Evolutionary conservation across 2,113 vertebrate genomes (phyloP), one percentile per base, ranked within the genome.

Genomic region (Galeopterus variegatus): DNA sequence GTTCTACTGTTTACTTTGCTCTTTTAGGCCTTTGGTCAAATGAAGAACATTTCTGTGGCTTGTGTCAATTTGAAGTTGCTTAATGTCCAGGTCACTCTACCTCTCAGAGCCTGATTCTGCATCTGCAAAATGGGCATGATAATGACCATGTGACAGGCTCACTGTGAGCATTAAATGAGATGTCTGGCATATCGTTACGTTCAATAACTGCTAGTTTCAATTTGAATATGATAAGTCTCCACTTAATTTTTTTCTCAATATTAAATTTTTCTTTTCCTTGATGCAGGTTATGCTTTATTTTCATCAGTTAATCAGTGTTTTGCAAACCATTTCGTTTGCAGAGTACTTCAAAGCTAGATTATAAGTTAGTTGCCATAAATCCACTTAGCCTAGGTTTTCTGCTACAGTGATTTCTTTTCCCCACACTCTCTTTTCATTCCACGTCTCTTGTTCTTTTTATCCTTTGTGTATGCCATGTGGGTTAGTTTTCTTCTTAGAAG

Each of bases 281-380:
- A 58, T 70, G 23, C 0, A 75, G 23, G 14, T 58, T 87, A 64
- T 33, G 3, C 8, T 92, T 84, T 69, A 41, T 97, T 93, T 93
- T 88, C 33, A 64, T 52, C 41, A 79, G 24, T 93, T 91, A 92
- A 72, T 82, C 23, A 80, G 12, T 52, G 4, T 56, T 60, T 2
- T 75, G 18, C 7, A 48, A 69, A 36, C 91, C 18, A 26, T 96
- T 91, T 58, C 50, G 48, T 72, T 54, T 50, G 7, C 3, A n/a
- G 82, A 76, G 24, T 36, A 85, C 52, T 90, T 92, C 58, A 62
- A 94, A 89, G 19, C 50, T 83, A 79, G 62, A 86, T 91, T 82
- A 31, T 48, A 96, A 50, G 26, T 64, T 82, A 72, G 28, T 26
- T 95, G 54, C 19, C 26, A 33, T 56, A 76, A 86, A 92, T 84